Conservation (phyloP, 2,888 invertebrate genomes). For the Xanthia icteritia region DNA sequence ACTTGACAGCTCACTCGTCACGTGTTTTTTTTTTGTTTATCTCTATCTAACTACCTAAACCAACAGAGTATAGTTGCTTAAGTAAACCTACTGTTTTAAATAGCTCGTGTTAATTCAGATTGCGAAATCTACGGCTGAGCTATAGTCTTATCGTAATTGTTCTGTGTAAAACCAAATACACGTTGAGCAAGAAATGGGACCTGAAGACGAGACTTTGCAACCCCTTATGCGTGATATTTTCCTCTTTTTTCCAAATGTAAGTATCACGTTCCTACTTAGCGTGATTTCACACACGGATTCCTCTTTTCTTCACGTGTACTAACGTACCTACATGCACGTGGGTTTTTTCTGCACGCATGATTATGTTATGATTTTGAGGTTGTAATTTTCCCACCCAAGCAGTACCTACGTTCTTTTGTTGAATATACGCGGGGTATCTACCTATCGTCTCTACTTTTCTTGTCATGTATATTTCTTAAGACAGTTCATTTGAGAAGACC, state of each 20-base stretch:
- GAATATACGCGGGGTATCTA: not conserved
- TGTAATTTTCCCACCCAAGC: not conserved
- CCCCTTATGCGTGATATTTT: not conserved
- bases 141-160: not conserved
- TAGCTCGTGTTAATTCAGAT: conserved; percentile 10
- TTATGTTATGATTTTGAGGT: not conserved
- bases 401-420: not conserved
- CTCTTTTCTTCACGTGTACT: not conserved
- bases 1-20: too few species aligned
- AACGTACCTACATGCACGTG: not conserved
- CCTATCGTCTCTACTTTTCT: not conserved
- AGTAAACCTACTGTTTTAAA: conserved; percentile 17
- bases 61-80: not conserved
- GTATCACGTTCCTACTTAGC: conserved; percentile 12
- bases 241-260: conserved; percentile 21
- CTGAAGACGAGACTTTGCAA: not conserved
- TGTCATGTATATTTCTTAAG: not conserved
- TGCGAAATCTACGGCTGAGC: conserved; percentile 2
- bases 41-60: too few species aligned
- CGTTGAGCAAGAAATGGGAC: not conserved
- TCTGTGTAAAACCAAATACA: not conserved
- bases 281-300: not conserved
- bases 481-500: not conserved
- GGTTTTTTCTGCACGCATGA: conserved; percentile 4
- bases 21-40: too few species aligned